Evolutionary conservation across 30 jellyfish, hydroid and myxozoan genomes (phyloP).

Genomic region (Cassiopea andromeda): DNA sequence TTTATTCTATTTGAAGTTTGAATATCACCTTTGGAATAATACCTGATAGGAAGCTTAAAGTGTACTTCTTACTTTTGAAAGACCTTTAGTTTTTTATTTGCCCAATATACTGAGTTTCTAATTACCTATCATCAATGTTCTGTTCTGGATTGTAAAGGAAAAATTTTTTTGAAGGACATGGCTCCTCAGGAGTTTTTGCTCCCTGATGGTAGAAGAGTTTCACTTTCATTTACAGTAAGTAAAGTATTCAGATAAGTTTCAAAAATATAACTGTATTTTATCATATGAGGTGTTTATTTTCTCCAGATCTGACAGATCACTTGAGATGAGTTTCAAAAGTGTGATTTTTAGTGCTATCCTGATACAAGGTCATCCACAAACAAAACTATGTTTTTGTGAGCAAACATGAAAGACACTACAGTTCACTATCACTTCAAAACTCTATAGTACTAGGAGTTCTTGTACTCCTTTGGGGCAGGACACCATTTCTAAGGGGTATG

Average conservation of each 20-base stretch:
- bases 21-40: no score
- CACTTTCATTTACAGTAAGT: conserved; percentile 73
- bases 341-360: background rate
- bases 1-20: background rate
- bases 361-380: background rate
- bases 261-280: background rate
- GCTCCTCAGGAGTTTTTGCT: conserved; percentile 84
- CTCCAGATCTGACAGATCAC: background rate
- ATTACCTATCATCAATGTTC: background rate
- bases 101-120: background rate
- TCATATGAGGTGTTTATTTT: background rate
- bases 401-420: background rate
- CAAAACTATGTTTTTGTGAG: background rate
- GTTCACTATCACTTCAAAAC: no score
- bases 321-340: background rate
- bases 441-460: no score
- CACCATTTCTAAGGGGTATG: no score
- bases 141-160: background rate
- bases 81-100: background rate
- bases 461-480: no score
- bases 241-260: background rate
- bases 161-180: conserved; percentile 48
- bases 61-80: no score
- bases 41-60: no score
- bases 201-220: conserved; percentile 85